These are phyloP conservation scores for Ctenopoma kingsleyae DNA, from an alignment of 2,797 vertebrate species.

Conservation along the genomic window DNA sequence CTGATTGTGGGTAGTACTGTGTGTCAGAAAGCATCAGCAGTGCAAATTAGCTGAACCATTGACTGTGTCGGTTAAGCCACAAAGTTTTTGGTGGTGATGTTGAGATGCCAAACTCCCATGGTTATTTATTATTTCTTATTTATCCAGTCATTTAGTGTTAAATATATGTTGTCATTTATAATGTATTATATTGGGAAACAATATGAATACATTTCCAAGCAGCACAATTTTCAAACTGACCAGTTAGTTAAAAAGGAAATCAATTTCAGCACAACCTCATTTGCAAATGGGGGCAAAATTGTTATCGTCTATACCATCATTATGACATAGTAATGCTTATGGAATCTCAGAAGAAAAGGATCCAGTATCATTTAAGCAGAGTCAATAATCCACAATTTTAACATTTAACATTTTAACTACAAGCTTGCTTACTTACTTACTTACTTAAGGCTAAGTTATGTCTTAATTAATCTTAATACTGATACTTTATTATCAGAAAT, in stretches of 20 bases:
- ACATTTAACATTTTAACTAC: too few species aligned
- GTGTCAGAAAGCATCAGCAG: conserved; percentile 1
- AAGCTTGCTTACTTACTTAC: too few species aligned
- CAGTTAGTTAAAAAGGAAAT: neutral
- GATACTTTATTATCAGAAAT: too few species aligned
- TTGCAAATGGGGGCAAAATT: neutral
- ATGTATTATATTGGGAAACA: neutral
- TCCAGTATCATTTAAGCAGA: too few species aligned
- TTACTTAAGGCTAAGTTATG: too few species aligned
- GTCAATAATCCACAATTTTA: too few species aligned
- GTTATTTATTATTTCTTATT: neutral
- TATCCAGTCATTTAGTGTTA: neutral
- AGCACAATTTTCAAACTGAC: neutral
- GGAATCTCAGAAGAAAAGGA: too few species aligned
- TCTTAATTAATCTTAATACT: too few species aligned
- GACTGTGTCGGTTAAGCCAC: neutral
- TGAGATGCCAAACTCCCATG: neutral
- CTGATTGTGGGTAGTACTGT: neutral
- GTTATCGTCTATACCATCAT: too few species aligned
- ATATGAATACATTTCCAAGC: neutral
- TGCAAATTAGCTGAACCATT: neutral
- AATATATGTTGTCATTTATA: too few species aligned
- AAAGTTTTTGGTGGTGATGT: neutral
- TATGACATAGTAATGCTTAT: too few species aligned
- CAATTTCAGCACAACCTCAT: neutral